These are phyloP conservation scores for Diarsia mendica DNA, from an alignment of 2,888 invertebrate genomes.

Conservation along the genomic window DNA sequence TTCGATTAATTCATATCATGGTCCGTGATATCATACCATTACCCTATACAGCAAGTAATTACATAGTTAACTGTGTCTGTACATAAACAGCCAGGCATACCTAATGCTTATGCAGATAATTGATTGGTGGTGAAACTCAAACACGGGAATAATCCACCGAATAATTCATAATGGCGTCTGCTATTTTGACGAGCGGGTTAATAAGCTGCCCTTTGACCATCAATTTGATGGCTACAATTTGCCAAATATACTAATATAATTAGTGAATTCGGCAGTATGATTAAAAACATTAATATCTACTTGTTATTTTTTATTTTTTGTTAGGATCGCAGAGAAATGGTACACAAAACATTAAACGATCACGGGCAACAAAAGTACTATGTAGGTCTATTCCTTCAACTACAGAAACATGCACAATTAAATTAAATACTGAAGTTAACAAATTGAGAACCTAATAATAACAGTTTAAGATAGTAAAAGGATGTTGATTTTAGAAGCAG, in stretches of 20 bases:
- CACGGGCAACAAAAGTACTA: neutral
- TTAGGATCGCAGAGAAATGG: neutral
- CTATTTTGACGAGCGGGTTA: constrained; percentile 19
- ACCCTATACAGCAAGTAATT: neutral
- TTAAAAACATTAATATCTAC: constrained; percentile 2
- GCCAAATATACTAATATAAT: neutral
- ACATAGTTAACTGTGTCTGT: neutral
- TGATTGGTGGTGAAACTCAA: constrained; percentile 31
- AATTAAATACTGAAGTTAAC: neutral
- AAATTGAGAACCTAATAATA: neutral
- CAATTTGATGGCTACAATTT: constrained; percentile 1
- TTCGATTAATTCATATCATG: neutral
- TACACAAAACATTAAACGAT: neutral
- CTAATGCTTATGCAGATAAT: constrained; percentile 38
- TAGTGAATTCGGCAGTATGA: neutral
- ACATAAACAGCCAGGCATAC: constrained; percentile 7
- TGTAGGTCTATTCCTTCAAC: neutral
- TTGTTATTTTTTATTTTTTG: neutral
- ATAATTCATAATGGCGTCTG: constrained; percentile 44
- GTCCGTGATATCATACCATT: too few species aligned
- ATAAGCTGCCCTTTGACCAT: constrained; percentile 18
- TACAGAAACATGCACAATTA: neutral
- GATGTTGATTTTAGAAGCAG: neutral
- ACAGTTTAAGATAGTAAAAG: neutral
- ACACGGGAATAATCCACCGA: constrained; percentile 34